Evolutionary conservation across 2,113 vertebrate species (phyloP).

Genomic region (Corythaixoides concolor): DNA sequence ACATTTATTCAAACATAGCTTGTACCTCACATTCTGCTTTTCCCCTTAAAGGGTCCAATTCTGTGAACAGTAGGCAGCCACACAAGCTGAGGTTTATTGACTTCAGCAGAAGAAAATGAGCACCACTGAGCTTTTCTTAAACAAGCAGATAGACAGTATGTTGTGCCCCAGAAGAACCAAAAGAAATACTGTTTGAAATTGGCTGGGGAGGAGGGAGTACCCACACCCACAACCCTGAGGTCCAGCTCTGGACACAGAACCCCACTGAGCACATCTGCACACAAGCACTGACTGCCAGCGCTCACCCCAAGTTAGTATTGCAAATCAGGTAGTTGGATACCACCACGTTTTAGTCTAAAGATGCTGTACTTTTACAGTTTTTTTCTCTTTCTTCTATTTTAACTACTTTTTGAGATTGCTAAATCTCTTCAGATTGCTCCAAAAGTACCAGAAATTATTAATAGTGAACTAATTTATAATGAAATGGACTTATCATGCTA

Average conservation of each 20-base stretch:
- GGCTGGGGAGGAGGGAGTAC: neutral
- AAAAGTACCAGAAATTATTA: neutral
- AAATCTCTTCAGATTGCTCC: constrained; percentile 2
- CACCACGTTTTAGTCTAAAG: neutral
- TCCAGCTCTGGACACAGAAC: neutral
- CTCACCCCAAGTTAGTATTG: too few relatives aligned
- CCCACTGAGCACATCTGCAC: neutral
- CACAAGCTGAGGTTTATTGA: neutral
- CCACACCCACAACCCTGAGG: neutral
- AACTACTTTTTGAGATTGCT: neutral
- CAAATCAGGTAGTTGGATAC: neutral
- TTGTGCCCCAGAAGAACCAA: neutral
- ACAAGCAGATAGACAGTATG: neutral
- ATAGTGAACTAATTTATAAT: neutral
- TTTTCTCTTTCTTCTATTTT: neutral
- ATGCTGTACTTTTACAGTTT: neutral
- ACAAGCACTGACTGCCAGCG: neutral
- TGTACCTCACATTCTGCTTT: neutral
- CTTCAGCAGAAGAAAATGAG: neutral
- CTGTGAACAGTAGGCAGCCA: neutral
- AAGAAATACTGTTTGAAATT: neutral
- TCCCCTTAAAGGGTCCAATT: neutral
- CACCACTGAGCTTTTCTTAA: neutral
- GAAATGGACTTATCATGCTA: constrained; percentile 28
- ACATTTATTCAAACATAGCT: neutral